Percentiles rank a stretch among this genome's conserved stretches.
Conservation (phyloP, 1,140 invertebrate species). For the Drosophila sulfurigaster region DNA sequence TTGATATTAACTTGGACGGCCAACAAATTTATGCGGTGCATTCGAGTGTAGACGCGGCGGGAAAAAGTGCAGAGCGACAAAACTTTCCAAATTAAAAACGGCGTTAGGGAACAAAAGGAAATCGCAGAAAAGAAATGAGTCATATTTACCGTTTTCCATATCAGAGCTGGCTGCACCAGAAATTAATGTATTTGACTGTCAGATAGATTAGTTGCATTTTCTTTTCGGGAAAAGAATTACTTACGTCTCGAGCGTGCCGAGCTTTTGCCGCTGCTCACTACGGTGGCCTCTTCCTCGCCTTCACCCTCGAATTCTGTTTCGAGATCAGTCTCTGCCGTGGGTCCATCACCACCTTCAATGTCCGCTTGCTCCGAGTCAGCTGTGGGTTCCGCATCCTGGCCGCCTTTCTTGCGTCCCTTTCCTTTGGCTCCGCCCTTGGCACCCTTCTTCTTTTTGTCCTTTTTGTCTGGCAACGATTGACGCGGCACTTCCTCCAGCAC, state of each 20-base stretch:
- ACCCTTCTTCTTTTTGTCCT: conserved; percentile 77
- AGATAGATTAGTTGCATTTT: background rate
- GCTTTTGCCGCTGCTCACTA: conserved; percentile 64
- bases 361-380: conserved; percentile 35
- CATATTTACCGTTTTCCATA: conserved; percentile 76
- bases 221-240: conserved; percentile 15
- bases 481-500: conserved; percentile 86
- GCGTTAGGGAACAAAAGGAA: conserved; percentile 51
- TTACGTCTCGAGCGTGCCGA: conserved; percentile 66
- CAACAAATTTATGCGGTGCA: conserved; percentile 71
- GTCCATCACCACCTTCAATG: conserved; percentile 45
- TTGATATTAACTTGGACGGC: conserved; percentile 77
- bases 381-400: conserved; percentile 60
- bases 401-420: conserved; percentile 68
- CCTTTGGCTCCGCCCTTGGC: conserved; percentile 64
- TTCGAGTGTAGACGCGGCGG: conserved; percentile 20
- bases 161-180: conserved; percentile 71
- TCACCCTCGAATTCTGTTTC: conserved; percentile 62
- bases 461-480: conserved; percentile 64
- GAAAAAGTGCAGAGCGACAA: conserved; percentile 27
- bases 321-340: conserved; percentile 48
- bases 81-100: conserved; percentile 78
- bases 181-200: conserved; percentile 21
- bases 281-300: conserved; percentile 54
- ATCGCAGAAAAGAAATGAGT: conserved; percentile 12